Evolutionary conservation across 2,797 vertebrate genomes (phyloP).

Genomic region (Aselliscus stoliczkanus): DNA sequence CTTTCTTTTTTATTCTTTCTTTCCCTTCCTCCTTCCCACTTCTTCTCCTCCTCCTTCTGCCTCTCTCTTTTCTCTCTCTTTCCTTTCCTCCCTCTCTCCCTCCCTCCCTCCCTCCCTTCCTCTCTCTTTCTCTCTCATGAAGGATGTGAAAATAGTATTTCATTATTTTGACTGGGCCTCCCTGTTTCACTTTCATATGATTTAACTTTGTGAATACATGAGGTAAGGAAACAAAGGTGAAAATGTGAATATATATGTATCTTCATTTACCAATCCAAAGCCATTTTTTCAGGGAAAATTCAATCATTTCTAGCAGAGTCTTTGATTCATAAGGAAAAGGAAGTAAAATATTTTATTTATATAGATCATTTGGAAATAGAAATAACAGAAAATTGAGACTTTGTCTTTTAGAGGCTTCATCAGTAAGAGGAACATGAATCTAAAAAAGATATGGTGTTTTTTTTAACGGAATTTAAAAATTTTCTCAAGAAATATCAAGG

Average conservation of each 20-base stretch:
- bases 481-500: constrained; percentile 27
- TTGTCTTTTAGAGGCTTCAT: not conserved
- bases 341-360: constrained; percentile 46
- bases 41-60: too few species aligned
- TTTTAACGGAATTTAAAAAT: not conserved
- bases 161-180: not conserved
- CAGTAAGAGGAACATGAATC: not conserved
- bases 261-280: constrained; percentile 60
- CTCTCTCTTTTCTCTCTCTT: fast-evolving
- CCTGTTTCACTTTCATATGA: not conserved
- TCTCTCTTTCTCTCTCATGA: not conserved
- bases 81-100: not conserved
- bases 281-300: constrained; percentile 32
- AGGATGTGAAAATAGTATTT: not conserved
- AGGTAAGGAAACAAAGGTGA: not conserved
- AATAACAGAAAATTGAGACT: not conserved
- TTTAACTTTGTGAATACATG: not conserved
- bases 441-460: not conserved
- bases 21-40: fast-evolving
- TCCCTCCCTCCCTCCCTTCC: too few species aligned
- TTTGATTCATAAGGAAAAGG: constrained; percentile 72
- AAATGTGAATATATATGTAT: too few species aligned
- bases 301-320: constrained; percentile 58
- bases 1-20: not conserved
- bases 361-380: not conserved